A percentile compares a stretch with the other conserved stretches of the same genome.
Evolutionary conservation across 2,113 vertebrate genomes (phyloP).

Genomic region (Steatornis caripensis): DNA sequence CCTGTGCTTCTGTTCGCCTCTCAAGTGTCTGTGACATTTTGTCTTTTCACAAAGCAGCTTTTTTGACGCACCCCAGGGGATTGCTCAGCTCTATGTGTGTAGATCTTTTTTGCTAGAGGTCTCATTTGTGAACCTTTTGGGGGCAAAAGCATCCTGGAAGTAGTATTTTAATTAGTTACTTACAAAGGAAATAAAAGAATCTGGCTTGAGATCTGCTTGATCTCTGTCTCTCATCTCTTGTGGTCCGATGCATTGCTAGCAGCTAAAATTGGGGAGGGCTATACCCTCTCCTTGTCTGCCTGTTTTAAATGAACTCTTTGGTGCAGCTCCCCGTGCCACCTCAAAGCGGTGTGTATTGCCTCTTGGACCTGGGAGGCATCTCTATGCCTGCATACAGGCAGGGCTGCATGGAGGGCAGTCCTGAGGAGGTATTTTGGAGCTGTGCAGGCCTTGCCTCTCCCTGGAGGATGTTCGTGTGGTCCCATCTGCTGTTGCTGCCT

Average conservation of each 20-base stretch:
- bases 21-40: neutral
- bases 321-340: too few species aligned
- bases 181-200: neutral
- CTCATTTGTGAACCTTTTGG: neutral
- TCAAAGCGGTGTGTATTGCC: neutral
- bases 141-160: neutral
- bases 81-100: neutral
- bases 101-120: neutral
- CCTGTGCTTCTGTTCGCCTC: neutral
- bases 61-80: neutral
- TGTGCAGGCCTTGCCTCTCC: neutral
- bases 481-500: neutral
- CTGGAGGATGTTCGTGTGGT: neutral
- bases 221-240: neutral
- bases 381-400: neutral
- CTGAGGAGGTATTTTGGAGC: neutral
- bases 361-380: neutral
- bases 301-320: neutral
- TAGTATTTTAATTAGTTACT: neutral
- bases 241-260: neutral
- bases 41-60: neutral
- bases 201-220: neutral
- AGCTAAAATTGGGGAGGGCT: neutral
- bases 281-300: neutral
- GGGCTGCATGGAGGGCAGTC: accelerated